Percentiles rank a stretch among this genome's conserved stretches.
Conservation (phyloP, 2,113 vertebrate genomes). For the Ophiodon elongatus region DNA sequence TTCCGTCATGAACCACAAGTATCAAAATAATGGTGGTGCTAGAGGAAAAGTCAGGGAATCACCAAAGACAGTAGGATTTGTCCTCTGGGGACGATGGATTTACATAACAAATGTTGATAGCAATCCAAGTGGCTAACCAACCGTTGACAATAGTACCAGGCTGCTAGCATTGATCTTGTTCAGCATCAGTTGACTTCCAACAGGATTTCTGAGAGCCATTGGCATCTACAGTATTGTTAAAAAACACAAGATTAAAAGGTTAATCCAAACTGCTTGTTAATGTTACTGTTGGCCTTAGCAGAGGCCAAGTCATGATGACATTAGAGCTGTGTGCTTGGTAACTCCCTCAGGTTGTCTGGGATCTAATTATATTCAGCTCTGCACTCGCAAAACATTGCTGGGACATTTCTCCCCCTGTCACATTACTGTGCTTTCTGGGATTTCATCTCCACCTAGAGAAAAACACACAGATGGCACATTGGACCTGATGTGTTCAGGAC, state of each 20-base stretch:
- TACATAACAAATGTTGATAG: too few species aligned
- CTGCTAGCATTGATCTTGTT: neutral
- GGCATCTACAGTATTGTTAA: slow-evolving; percentile 20
- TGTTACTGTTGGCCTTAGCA: slow-evolving; percentile 47
- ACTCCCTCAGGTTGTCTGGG: slow-evolving; percentile 59
- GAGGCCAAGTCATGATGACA: slow-evolving; percentile 52
- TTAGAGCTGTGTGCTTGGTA: slow-evolving; percentile 64
- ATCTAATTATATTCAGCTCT: slow-evolving; percentile 71
- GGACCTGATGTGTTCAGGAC: slow-evolving; percentile 71
- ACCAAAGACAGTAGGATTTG: too few species aligned
- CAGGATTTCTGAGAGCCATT: neutral
- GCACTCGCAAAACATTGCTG: slow-evolving; percentile 58
- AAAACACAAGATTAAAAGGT: slow-evolving; percentile 7
- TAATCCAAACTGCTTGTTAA: slow-evolving; percentile 47
- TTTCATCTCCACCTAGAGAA: slow-evolving; percentile 62
- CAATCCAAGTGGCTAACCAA: too few species aligned
- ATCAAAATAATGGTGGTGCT: too few species aligned
- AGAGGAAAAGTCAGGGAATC: too few species aligned
- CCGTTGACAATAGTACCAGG: too few species aligned
- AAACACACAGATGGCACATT: slow-evolving; percentile 76
- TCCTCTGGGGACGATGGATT: too few species aligned
- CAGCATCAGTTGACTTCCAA: neutral
- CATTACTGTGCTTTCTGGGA: slow-evolving; percentile 67
- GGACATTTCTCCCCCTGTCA: slow-evolving; percentile 65
- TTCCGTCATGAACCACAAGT: too few species aligned